Conservation (phyloP, 1,140 invertebrate species). For the Prorops nasuta region DNA sequence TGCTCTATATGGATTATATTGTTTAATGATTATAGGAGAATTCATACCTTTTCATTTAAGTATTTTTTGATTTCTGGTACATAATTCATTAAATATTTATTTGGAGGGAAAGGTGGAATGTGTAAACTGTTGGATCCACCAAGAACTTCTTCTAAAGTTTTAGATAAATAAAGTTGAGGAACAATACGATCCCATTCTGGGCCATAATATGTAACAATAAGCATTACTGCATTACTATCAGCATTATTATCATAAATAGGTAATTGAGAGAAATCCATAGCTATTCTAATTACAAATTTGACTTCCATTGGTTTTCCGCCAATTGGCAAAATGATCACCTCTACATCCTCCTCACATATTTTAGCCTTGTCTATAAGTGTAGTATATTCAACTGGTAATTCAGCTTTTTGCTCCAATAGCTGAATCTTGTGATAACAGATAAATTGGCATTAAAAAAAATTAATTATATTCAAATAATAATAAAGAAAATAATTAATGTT, state of each 20-base stretch:
- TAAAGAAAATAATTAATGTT: conserved; percentile 1
- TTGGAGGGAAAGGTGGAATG: conserved; percentile 42
- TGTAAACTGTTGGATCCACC: conserved; percentile 19
- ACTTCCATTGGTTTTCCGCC: conserved; percentile 31
- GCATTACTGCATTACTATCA: conserved; percentile 29
- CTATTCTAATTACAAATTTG: conserved; percentile 40
- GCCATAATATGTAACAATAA: conserved; percentile 39
- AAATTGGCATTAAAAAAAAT: conserved; percentile 4
- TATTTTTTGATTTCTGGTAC: conserved; percentile 57
- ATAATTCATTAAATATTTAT: conserved; percentile 58
- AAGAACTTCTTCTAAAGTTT: conserved; percentile 39
- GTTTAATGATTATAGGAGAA: conserved; percentile 6
- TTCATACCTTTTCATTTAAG: conserved; percentile 56
- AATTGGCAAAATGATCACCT: conserved; percentile 35
- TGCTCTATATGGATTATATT: no score
- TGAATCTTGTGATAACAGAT: conserved; percentile 21
- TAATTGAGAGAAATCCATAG: conserved; percentile 40
- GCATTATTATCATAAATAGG: conserved; percentile 18
- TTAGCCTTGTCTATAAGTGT: conserved; percentile 28
- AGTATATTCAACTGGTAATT: conserved; percentile 36
- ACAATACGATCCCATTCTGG: conserved; percentile 31
- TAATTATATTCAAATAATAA: background rate
- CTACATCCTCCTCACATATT: conserved; percentile 37
- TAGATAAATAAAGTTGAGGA: conserved; percentile 40
- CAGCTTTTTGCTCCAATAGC: conserved; percentile 15